Evolutionary conservation across 1,140 invertebrate genomes (phyloP).

Genomic region (Drosophila jambulina): DNA sequence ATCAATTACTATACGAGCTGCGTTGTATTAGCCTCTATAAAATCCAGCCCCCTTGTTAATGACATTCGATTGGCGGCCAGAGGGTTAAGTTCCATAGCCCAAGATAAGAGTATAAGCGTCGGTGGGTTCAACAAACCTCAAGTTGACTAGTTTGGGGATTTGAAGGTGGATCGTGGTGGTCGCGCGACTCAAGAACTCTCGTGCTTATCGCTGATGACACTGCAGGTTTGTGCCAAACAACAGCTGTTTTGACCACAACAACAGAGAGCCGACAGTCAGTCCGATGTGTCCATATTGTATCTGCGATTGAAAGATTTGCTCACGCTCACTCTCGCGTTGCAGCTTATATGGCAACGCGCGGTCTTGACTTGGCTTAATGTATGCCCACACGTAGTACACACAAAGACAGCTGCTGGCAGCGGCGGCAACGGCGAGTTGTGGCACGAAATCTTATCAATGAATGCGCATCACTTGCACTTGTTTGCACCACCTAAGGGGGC

Average conservation of each 20-base stretch:
- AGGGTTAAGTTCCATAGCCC: constrained; percentile 41
- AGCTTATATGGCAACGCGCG: constrained; percentile 60
- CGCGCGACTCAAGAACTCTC: constrained; percentile 11
- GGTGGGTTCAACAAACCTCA: constrained; percentile 35
- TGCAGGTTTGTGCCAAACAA: constrained; percentile 19
- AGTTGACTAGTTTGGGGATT: constrained; percentile 31
- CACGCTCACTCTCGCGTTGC: constrained; percentile 50
- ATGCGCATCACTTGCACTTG: constrained; percentile 83
- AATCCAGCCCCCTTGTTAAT: constrained; percentile 34
- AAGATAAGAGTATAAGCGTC: constrained; percentile 29
- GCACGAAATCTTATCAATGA: constrained; percentile 82
- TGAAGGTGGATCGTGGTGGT: constrained; percentile 14
- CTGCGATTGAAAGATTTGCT: constrained; percentile 79
- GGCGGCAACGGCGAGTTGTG: constrained; percentile 35
- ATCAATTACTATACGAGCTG: constrained; percentile 19
- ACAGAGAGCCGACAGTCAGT: constrained; percentile 6
- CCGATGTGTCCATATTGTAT: constrained; percentile 20
- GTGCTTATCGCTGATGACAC: constrained; percentile 43
- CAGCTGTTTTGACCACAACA: constrained; percentile 53
- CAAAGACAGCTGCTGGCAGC: constrained; percentile 26
- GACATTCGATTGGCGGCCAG: constrained; percentile 32
- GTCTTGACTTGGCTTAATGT: constrained; percentile 65
- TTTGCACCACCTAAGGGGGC: constrained; percentile 59
- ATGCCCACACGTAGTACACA: constrained; percentile 68
- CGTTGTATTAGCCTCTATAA: constrained; percentile 29